A percentile compares a stretch with the other conserved stretches of the same genome.
phyloP scores from a whole-genome alignment of 1,140 invertebrate genomes.

The Stenopsyche tienmushanensis region DNA sequence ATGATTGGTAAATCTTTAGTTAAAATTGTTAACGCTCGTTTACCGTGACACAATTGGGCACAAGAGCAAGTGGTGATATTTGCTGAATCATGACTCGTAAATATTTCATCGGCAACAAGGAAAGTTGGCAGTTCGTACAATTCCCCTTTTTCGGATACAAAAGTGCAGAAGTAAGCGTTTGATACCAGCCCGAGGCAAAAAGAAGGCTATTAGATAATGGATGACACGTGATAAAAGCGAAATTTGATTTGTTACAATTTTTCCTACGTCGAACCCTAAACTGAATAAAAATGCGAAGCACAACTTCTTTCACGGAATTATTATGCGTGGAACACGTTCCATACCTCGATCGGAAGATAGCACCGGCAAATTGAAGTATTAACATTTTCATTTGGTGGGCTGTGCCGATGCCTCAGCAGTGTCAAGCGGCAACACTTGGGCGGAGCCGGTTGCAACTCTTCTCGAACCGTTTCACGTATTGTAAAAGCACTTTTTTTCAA shows the following conservation, averaged over 20 bases:
- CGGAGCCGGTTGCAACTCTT: neutral
- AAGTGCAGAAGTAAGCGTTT: slow-evolving; percentile 12
- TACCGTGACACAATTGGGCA: neutral
- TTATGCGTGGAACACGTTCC: neutral
- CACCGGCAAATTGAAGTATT: slow-evolving; percentile 19
- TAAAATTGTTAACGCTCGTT: slow-evolving; percentile 19
- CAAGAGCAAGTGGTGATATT: too few species aligned
- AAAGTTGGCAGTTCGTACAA: slow-evolving; percentile 5
- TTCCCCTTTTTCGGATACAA: slow-evolving; percentile 8
- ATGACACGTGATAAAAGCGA: slow-evolving; percentile 6
- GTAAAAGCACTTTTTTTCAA: neutral
- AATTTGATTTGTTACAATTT: slow-evolving; percentile 14
- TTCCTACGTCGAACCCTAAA: neutral
- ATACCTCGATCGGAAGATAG: slow-evolving; percentile 4
- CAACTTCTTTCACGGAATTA: neutral
- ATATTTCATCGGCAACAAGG: slow-evolving; percentile 29
- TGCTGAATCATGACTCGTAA: slow-evolving; percentile 2
- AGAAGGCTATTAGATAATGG: slow-evolving; percentile 12
- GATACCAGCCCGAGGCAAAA: slow-evolving; percentile 6
- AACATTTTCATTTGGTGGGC: slow-evolving; percentile 16
- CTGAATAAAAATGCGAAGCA: neutral
- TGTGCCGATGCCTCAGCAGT: slow-evolving; percentile 8
- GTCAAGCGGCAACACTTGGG: slow-evolving; percentile 6
- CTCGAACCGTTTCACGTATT: neutral
- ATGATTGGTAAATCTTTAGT: too few species aligned